phyloP scores from a whole-genome alignment of 2,888 invertebrate genomes.

The Heliothis peltigera region DNA sequence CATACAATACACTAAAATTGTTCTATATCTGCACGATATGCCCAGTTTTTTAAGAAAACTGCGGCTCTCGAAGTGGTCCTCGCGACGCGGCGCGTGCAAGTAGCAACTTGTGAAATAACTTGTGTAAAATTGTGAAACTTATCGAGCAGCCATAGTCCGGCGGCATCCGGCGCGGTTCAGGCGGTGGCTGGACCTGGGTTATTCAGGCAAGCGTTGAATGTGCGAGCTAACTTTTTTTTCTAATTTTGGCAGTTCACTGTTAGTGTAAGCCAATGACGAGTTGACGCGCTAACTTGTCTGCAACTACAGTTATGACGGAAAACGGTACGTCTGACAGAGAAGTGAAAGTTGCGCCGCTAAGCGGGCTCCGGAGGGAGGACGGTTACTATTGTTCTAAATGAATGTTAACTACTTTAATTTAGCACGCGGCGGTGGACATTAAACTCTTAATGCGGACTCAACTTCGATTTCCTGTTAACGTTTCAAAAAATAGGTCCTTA shows the following conservation, averaged over 20 bases:
- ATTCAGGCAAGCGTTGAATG: conserved; percentile 4
- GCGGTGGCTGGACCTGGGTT: conserved; percentile 3
- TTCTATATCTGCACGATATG: conserved; percentile 33
- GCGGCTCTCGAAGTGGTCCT: background rate
- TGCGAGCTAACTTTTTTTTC: conserved; percentile 33
- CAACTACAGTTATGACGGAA: conserved; percentile 52
- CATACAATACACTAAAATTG: conserved; percentile 36
- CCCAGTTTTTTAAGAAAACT: conserved; percentile 26
- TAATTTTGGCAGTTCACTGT: too few relatives aligned
- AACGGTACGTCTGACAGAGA: conserved; percentile 38
- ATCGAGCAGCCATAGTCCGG: conserved; percentile 2
- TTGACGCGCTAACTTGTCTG: conserved; percentile 23
- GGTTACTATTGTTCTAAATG: conserved; percentile 62
- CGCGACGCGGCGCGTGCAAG: background rate
- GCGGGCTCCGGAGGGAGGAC: conserved; percentile 8
- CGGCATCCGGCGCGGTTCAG: background rate
- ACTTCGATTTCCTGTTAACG: conserved; percentile 69
- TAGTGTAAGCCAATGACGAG: too few relatives aligned
- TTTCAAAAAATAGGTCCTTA: conserved; percentile 61
- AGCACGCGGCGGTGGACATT: conserved; percentile 56
- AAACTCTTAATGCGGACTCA: conserved; percentile 57
- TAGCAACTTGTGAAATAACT: conserved; percentile 11
- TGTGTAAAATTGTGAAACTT: too few relatives aligned
- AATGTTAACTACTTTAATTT: conserved; percentile 68
- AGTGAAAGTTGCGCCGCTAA: conserved; percentile 44